Percentiles rank a stretch among this genome's conserved stretches.
Evolutionary conservation across 2,888 invertebrate genomes (phyloP).

Genomic region (Agrotis clavis): DNA sequence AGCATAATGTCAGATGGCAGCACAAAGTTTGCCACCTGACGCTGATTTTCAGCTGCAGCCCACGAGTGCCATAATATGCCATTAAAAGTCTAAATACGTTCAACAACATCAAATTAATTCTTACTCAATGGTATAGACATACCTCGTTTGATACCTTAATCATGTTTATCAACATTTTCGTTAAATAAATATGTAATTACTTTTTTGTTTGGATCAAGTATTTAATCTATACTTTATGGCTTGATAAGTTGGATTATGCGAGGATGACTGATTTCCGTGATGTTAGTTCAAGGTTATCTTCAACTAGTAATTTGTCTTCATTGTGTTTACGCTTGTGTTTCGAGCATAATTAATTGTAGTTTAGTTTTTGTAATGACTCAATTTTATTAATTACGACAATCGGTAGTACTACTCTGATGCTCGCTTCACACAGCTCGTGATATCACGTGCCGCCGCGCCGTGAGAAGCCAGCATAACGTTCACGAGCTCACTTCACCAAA

Average conservation of each 20-base stretch:
- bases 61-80: too few relatives aligned
- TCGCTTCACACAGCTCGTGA: too few relatives aligned
- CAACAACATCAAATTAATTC: conserved; percentile 4
- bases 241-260: conserved; percentile 54
- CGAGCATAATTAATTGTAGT: background rate
- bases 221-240: conserved; percentile 37
- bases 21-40: too few relatives aligned
- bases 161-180: conserved; percentile 44
- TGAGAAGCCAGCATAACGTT: too few relatives aligned
- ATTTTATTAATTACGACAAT: too few relatives aligned
- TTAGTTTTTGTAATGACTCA: background rate
- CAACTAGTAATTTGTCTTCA: conserved; percentile 4
- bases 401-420: too few relatives aligned
- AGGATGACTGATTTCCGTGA: conserved; percentile 40
- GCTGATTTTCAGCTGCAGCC: too few relatives aligned
- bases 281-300: conserved; percentile 47
- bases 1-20: too few relatives aligned
- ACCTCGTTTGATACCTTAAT: conserved; percentile 32
- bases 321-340: conserved; percentile 13
- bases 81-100: background rate
- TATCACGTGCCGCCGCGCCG: too few relatives aligned
- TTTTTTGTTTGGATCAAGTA: conserved; percentile 48
- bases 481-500: too few relatives aligned
- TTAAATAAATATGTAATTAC: conserved; percentile 52
- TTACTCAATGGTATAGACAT: background rate